Percentiles rank a stretch among this genome's conserved stretches.
phyloP scores from a whole-genome alignment of 2,888 invertebrate genomes.

The Metellina segmentata region DNA sequence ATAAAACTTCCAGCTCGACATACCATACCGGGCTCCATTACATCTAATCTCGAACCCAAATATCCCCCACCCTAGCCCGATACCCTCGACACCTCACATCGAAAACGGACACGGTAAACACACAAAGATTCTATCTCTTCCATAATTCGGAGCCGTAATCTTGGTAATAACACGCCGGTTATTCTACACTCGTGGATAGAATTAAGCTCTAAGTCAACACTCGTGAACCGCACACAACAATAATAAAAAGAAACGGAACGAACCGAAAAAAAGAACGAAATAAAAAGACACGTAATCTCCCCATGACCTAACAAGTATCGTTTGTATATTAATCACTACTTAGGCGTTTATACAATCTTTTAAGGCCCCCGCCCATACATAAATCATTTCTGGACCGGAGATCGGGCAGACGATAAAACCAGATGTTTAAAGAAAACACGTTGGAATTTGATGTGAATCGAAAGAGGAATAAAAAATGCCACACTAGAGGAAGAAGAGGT shows the following conservation, averaged over 20 bases:
- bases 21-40: not conserved
- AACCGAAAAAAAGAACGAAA: slow-evolving; percentile 24
- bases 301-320: slow-evolving; percentile 51
- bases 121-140: slow-evolving; percentile 32
- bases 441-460: slow-evolving; percentile 42
- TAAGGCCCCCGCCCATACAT: slow-evolving; percentile 47
- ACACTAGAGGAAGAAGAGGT: slow-evolving; percentile 13
- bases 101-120: slow-evolving; percentile 18
- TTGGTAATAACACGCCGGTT: slow-evolving; percentile 42
- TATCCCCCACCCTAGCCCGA: not conserved
- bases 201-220: slow-evolving; percentile 61
- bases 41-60: slow-evolving; percentile 26
- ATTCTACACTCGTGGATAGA: slow-evolving; percentile 26
- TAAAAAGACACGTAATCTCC: slow-evolving; percentile 19
- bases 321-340: slow-evolving; percentile 70
- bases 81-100: slow-evolving; percentile 45
- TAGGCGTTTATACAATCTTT: slow-evolving; percentile 64
- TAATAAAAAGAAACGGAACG: slow-evolving; percentile 15
- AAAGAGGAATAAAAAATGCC: slow-evolving; percentile 4
- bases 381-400: slow-evolving; percentile 48
- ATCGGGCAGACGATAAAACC: slow-evolving; percentile 35
- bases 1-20: not conserved
- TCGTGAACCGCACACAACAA: slow-evolving; percentile 13
- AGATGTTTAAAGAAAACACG: slow-evolving; percentile 59
- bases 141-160: slow-evolving; percentile 34